Conservation (phyloP, 2,113 vertebrate genomes). For the Tonatia bakeri region DNA sequence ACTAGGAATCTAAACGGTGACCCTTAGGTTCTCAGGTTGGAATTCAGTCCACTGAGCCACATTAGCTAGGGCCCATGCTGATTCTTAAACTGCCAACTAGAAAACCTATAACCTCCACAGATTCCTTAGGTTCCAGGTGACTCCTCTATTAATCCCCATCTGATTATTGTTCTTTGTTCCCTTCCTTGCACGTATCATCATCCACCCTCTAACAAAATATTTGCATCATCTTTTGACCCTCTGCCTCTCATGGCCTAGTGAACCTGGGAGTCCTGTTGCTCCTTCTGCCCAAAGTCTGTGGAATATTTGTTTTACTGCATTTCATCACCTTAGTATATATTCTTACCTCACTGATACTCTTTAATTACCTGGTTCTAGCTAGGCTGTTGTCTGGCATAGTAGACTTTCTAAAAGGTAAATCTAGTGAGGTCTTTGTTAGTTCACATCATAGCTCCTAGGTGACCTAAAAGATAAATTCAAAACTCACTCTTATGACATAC, state of each 20-base stretch:
- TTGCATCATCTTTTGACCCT: background rate
- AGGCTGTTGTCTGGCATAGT: background rate
- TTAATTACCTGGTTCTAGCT: background rate
- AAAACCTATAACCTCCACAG: background rate
- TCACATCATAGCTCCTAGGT: background rate
- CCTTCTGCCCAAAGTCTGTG: background rate
- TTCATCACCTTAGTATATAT: background rate
- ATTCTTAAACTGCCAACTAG: background rate
- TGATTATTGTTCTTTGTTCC: background rate
- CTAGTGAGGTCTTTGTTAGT: background rate
- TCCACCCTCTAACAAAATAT: background rate
- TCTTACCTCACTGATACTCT: background rate
- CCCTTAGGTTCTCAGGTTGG: too few species aligned
- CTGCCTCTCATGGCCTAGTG: background rate
- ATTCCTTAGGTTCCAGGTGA: background rate
- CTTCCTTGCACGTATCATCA: background rate
- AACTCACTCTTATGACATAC: background rate
- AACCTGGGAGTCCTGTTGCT: background rate
- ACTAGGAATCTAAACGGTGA: too few species aligned
- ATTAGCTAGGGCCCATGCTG: background rate
- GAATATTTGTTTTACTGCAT: background rate
- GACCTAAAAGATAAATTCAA: background rate
- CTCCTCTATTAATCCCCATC: background rate
- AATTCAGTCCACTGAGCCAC: too few species aligned
- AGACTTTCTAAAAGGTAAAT: background rate